Evolutionary conservation across 2,113 vertebrate genomes (phyloP), one percentile per base, ranked within the genome.

Genomic region (Sylvietta virens): DNA sequence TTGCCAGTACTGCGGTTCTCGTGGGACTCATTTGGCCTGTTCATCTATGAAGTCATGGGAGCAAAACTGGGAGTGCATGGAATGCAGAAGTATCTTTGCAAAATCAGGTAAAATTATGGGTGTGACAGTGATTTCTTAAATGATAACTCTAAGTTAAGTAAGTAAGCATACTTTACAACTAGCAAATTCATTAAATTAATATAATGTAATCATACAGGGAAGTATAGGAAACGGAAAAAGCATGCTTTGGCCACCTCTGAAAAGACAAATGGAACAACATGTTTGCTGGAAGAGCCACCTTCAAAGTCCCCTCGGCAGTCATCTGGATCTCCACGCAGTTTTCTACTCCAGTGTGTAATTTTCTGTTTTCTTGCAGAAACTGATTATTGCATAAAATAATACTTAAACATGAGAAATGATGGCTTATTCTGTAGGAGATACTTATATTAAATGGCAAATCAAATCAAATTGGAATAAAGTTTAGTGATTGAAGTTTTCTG

Each of bases 1-100:
- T 53, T 99, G 99, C 94, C 98, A 98, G 70, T 98, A 97, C 58
- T 99, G 99, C 50, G 99, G 99, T 56, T 99, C 99, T 84, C 98
- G 97, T 35, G 99, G 99, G 70, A 99, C 99, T 73, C 99, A 99
- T 91, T 96, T 99, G 95, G 99, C 98, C 50, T 99, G 99, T 96
- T 99, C 99, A 1, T 98, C 97, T 48, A 65, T 99, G 70, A 95
- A 76, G 35, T 64, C 98, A 69, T 95, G 98, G 88, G 97, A 98
- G 79, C 97, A 97, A 57, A 98, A 98, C 93, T 99, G 99, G 99
- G 98, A 98, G 51, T 99, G 99, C 92, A 9, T 60, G 37, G 99
- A 99, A 92, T 99, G 99, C 95, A 97, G 97, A 20, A 89, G 95
- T 88, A 98, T 98, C 33, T 96, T 98, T 14, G 98, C 98, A 67